Percentiles rank a stretch among this genome's conserved stretches.
Conservation (phyloP, 2,888 invertebrate species). For the Andrena chrysosceles region DNA sequence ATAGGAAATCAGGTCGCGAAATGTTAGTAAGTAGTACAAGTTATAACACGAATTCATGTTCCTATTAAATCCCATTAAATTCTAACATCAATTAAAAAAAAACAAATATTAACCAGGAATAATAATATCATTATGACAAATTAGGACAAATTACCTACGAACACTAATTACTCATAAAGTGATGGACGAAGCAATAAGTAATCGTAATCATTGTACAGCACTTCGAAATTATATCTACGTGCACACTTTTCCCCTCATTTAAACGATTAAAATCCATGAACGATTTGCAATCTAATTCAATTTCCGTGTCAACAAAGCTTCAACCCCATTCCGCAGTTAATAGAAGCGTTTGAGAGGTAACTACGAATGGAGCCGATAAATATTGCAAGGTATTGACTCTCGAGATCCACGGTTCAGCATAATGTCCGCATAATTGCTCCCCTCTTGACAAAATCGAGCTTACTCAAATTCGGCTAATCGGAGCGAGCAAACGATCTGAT, state of each 20-base stretch:
- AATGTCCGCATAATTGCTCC: slow-evolving; percentile 2
- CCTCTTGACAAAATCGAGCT: slow-evolving; percentile 5
- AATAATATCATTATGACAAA: too few relatives aligned
- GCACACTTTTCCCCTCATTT: neutral
- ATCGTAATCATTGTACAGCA: too few relatives aligned
- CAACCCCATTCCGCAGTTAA: slow-evolving; percentile 19
- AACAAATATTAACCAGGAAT: too few relatives aligned
- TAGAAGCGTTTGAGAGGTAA: slow-evolving; percentile 11
- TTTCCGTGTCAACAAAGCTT: slow-evolving; percentile 5
- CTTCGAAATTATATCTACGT: too few relatives aligned
- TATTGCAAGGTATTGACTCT: slow-evolving; percentile 33
- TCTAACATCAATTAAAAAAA: too few relatives aligned
- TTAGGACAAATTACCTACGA: too few relatives aligned
- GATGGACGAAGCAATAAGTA: too few relatives aligned
- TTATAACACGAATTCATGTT: too few relatives aligned
- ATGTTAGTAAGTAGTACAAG: too few relatives aligned
- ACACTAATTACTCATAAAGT: too few relatives aligned
- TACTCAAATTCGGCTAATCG: slow-evolving; percentile 18
- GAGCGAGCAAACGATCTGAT: slow-evolving; percentile 1
- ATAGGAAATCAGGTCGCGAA: too few relatives aligned
- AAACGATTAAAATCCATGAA: slow-evolving; percentile 1
- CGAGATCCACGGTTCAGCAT: neutral
- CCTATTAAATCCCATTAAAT: too few relatives aligned
- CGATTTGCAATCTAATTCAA: slow-evolving; percentile 5
- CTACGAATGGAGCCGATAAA: slow-evolving; percentile 31